Base-by-base conservation (phyloP, 2,797 vertebrate genomes). In the Acestrorhynchus altus region DNA sequence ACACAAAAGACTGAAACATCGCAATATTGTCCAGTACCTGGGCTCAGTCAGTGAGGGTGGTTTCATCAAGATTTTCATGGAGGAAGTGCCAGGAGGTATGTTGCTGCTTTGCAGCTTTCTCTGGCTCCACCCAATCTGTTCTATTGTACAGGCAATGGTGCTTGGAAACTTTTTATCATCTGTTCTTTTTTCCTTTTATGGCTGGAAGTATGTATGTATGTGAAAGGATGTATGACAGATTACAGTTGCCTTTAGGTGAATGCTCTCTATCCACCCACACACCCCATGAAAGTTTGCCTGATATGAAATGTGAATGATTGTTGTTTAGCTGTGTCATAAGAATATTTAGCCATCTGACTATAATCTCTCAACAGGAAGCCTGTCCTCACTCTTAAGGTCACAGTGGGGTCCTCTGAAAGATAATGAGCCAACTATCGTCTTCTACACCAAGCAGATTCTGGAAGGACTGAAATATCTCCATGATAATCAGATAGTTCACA, bases 31-130 rank as follows among this genome's bases (percentile, higher is more conserved):
- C 60, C 96, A 92, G 81, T 98, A 98, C 82, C 89, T 98, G 86
- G 96, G 96, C 78, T 98, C 96, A 0, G 18, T 96, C 86, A 98
- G 96, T 85, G 92, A 97, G 86, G 94, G 87, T 0, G 94, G 95
- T 47, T 98, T 95, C 90, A 95, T 98, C 88, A 98, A 97, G 89
- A 97, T 98, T 90, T 96, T 98, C 89, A 98, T 97, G 96, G 96
- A 98, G 85, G 96, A 97, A 89, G 96, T 98, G n/a, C 96, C 96
- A 0, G 96, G 96, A 94, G 96, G 96, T 97, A 87, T 44, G 78
- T 4, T 20, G 18, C 44, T 20, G 18, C 44, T 56, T n/a, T 56
- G 46, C 26, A 26, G 68, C 35, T 65, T 12, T 59, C 4, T 35
- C 28, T 60, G 13, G 35, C 57, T 31, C 15, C 7, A 8, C 15